Evolutionary conservation across 92 coral and sea anemone genomes (phyloP), one percentile per base, ranked within the genome.

Genomic region (Hydrozoanthus gracilis): DNA sequence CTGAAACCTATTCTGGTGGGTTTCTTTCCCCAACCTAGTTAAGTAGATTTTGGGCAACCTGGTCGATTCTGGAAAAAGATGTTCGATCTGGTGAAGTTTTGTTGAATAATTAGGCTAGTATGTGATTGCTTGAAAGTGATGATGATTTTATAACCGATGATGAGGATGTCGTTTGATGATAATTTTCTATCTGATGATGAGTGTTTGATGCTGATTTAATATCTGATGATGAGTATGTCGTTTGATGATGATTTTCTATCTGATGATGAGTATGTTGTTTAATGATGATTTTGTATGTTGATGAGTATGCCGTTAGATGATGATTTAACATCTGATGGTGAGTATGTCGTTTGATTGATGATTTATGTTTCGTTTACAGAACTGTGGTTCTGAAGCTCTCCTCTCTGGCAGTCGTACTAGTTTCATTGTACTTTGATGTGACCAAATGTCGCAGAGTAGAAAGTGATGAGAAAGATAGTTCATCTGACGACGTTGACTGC

Each of bases 331-430:
- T 14, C 6, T 65, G 71, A 65, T 4, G 44, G 9, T 56, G n/a
- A 9, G 12, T 3, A 56, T n/a, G n/a, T n/a, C n/a, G n/a, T n/a
- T n/a, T n/a, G n/a, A 16, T 47, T 56, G 6, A 82, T 64, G 6
- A 82, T 65, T 35, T 44, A 7, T 82, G 8, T 65, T 5, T 86
- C 50, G 47, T 4, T 64, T 76, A 10, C 90, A 96, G 99, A 76
- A 96, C 99, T 35, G 92, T 91, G 27, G 18, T 96, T 80, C 92
- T 96, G 66, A 96, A 95, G 91, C 78, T 96, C 51, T 69, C 89
- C 51, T 73, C 99, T 8, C 92, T 96, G 52, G 90, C 93, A 1
- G 92, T 92, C 71, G 90, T 96, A 9, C 86, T 95, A 27, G 96
- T 96, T 39, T 87, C 98, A 6, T 83, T 96, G 82, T 96, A 92